phyloP scores from a whole-genome alignment of 64 coral and sea anemone genomes.

The Stichodactyla helianthus region DNA sequence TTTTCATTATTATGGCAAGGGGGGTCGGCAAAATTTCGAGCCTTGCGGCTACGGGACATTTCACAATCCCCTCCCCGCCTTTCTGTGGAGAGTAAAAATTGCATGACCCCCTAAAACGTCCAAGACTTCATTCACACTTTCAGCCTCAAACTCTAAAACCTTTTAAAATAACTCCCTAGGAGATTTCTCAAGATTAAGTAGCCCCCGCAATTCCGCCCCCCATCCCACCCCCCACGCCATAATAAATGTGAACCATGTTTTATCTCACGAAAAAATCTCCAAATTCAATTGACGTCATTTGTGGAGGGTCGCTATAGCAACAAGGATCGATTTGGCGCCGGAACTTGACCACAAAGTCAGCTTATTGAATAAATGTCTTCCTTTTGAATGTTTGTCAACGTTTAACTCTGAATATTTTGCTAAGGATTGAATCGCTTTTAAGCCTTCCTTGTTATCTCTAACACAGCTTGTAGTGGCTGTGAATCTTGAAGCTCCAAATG shows the following conservation, averaged over 20 bases:
- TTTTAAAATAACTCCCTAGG: no score
- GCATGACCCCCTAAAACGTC: no score
- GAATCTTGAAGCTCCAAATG: neutral
- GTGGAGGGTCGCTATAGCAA: neutral
- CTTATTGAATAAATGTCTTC: neutral
- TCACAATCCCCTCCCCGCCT: no score
- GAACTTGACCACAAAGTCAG: neutral
- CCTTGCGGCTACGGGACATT: no score
- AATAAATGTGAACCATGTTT: neutral
- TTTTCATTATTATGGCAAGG: no score
- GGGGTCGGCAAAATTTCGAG: no score
- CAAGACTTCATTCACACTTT: no score
- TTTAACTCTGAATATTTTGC: neutral
- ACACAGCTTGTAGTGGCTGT: neutral
- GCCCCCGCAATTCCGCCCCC: no score
- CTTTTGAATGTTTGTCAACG: neutral
- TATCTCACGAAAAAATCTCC: neutral
- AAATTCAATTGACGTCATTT: conserved; percentile 7
- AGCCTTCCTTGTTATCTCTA: neutral
- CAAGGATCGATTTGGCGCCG: conserved; percentile 5
- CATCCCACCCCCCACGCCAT: neutral
- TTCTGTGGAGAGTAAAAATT: no score
- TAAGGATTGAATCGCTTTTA: neutral
- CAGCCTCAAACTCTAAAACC: no score
- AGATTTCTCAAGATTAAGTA: no score